Evolutionary conservation across 2,888 invertebrate genomes (phyloP), one percentile per base, ranked within the genome.

Genomic region (Ellobium chinense): DNA sequence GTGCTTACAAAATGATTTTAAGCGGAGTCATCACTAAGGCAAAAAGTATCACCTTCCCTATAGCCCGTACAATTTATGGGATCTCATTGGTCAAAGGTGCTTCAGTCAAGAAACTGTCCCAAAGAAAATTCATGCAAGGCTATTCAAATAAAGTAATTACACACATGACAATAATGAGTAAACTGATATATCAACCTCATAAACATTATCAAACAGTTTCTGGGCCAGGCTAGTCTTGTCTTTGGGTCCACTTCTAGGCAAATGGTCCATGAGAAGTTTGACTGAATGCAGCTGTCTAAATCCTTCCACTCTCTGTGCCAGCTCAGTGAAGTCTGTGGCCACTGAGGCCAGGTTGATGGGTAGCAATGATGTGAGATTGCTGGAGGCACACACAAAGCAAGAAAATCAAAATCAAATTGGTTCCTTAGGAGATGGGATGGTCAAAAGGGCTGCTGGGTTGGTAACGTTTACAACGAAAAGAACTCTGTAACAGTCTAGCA

Each of bases 241-340:
- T 12, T 60, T 39, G 14, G 72, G 36, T 7, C 72, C 78, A 18
- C 46, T 14, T 7, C 46, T 66, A 63, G 69, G 81, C 36, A 86
- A 24, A 1, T 65, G 73, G 12, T 77, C 73, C 27, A 56, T 29
- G 14, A 91, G 84, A n/a, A 91, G 82, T 12, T 83, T 86, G 12
- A 86, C 87, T 63, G 81, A 85, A 66, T 88, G 87, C 29, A 91
- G 84, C 81, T 86, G 88, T 29, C 82, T 82, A 78, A 89, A 91
- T 3, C 91, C 91, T 34, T 85, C 78, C 46, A 91, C 83, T 36
- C 88, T 82, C 82, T 90, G 89, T 39, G 86, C 84, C 65, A 91
- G 76, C 29, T 70, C 66, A 2, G 87, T 72, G 80, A 85, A 83
- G 80, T 90, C 89, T 18, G 81, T 36, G 2, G 34, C 69, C 3